Evolutionary conservation across 2,888 invertebrate species (phyloP).

Genomic region (Tipula lateralis): DNA sequence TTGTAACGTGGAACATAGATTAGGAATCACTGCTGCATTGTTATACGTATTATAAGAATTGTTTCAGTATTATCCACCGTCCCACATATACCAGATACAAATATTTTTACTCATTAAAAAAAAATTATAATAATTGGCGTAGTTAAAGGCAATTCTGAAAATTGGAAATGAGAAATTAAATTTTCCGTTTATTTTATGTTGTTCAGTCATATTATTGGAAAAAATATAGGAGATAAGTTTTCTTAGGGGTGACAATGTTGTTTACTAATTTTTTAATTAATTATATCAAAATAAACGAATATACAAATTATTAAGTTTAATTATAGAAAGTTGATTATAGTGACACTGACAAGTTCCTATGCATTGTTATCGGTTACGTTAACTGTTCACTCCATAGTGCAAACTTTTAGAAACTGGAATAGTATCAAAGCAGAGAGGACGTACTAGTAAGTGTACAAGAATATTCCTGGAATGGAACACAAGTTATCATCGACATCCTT

Average conservation of each 20-base stretch:
- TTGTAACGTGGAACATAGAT: neutral
- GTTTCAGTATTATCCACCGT: neutral
- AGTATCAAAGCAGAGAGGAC: too few relatives aligned
- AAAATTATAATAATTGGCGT: neutral
- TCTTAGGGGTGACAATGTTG: neutral
- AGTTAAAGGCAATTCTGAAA: neutral
- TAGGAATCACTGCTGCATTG: neutral
- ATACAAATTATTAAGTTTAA: too few relatives aligned
- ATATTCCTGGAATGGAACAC: too few relatives aligned
- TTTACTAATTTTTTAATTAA: neutral
- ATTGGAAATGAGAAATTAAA: neutral
- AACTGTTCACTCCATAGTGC: too few relatives aligned
- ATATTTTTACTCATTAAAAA: neutral
- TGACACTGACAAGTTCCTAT: too few relatives aligned
- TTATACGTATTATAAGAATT: neutral
- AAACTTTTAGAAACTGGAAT: too few relatives aligned
- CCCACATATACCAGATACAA: neutral
- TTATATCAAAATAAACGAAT: neutral
- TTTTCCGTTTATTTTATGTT: neutral
- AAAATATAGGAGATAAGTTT: neutral
- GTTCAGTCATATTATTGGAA: neutral
- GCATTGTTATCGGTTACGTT: too few relatives aligned
- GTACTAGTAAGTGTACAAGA: too few relatives aligned
- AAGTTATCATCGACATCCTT: too few relatives aligned
- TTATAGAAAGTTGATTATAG: too few relatives aligned